Conservation (phyloP, 2,797 vertebrate genomes). For the Syndactyla subalaris region DNA sequence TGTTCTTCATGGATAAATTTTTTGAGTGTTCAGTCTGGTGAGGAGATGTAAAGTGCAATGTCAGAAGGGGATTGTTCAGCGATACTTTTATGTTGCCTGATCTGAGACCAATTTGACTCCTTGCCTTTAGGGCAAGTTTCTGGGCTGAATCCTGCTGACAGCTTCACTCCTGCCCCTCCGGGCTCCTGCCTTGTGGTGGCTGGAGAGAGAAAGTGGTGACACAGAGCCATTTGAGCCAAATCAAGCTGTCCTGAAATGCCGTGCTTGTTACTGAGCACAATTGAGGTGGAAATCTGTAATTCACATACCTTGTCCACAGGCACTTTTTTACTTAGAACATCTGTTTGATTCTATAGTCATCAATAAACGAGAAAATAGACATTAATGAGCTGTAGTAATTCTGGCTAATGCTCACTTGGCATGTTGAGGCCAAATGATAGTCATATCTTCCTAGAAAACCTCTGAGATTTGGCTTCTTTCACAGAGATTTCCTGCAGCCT, state of each 20-base stretch:
- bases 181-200: background rate
- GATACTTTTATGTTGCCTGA: background rate
- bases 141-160: background rate
- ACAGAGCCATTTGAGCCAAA: background rate
- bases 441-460: slow-evolving; percentile 18
- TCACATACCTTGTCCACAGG: background rate
- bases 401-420: background rate
- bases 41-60: background rate
- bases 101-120: background rate
- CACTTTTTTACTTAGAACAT: background rate
- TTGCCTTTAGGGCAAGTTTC: background rate
- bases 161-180: background rate
- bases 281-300: background rate
- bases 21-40: background rate
- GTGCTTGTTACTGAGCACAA: background rate
- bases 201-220: background rate
- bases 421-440: background rate
- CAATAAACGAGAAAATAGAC: background rate
- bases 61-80: background rate
- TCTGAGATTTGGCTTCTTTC: slow-evolving; percentile 30
- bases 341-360: background rate
- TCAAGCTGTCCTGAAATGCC: background rate
- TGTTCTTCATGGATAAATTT: background rate
- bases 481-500: background rate
- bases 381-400: background rate